Evolutionary conservation across 1,140 invertebrate genomes (phyloP).

Genomic region (Belonocnema kinseyi): DNA sequence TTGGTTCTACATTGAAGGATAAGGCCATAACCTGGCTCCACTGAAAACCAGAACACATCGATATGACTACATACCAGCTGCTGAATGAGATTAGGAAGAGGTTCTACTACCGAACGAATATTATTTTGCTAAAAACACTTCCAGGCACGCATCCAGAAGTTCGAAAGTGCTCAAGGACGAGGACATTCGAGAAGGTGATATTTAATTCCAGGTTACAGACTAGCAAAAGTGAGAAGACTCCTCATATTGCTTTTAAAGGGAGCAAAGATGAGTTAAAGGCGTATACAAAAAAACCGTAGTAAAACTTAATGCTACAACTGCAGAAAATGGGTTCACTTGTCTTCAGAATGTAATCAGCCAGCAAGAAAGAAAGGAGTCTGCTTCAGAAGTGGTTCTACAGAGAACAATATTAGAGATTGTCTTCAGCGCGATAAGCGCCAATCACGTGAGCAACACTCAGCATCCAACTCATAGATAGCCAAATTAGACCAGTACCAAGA

Average conservation of each 20-base stretch:
- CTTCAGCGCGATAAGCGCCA: background rate
- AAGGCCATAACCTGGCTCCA: constrained; percentile 42
- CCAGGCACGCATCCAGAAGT: too few relatives aligned
- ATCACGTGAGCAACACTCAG: constrained; percentile 23
- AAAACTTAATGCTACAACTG: constrained; percentile 40
- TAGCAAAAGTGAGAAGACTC: too few relatives aligned
- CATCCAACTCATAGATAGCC: constrained; percentile 31
- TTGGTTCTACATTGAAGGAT: constrained; percentile 42
- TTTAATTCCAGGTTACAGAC: too few relatives aligned
- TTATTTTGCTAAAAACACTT: background rate
- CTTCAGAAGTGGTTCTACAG: too few relatives aligned
- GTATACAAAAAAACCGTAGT: too few relatives aligned
- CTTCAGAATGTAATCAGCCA: constrained; percentile 25
- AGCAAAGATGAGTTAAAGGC: background rate
- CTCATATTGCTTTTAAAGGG: constrained; percentile 22
- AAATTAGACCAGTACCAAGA: background rate
- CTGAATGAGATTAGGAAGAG: constrained; percentile 31
- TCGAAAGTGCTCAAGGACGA: too few relatives aligned
- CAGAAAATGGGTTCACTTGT: constrained; percentile 31
- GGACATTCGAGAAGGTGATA: too few relatives aligned
- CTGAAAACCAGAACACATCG: constrained; percentile 37
- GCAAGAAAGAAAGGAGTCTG: constrained; percentile 37
- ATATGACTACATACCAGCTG: constrained; percentile 28
- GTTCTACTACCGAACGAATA: constrained; percentile 24
- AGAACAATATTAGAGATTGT: background rate